Base-by-base conservation (phyloP, 2,888 invertebrate genomes). In the Micoletzkya japonica region DNA sequence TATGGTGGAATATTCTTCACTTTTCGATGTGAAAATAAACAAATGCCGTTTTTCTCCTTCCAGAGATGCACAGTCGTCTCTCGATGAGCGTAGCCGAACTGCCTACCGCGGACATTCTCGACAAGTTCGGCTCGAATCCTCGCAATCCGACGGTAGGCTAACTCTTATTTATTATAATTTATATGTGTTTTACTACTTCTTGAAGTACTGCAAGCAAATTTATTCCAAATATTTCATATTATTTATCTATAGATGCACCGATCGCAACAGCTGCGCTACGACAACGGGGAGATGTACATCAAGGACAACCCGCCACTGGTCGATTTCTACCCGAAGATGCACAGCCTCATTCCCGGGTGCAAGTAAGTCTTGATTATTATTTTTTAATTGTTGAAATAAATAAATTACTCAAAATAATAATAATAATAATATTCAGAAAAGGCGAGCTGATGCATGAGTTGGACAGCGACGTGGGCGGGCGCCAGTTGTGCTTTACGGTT, bases 281-380 rank as follows among this genome's bases (percentile, higher is more conserved):
- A 68, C n/a, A 68, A 68, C 10, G 68, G 68, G 20, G 58, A 57
- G 49, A 68, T 68, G 68, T 30, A 57, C 30, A 58, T 68, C 54
- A 66, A 37, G n/a, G 64, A 66, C 54, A 66, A 66, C 17, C 64
- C 64, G 1, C 64, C 64, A 1, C 52, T 66, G n/a, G 54, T 66
- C 24, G 64, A 66, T 20, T 54, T 54, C 30, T 66, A 54, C n/a
- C 64, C 64, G 17, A 66, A 66, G 54, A 36, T 44, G 37, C 52
- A 66, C 24, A 26, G 54, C 7, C 20, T 66, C 1, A 28, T 37
- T 37, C 28, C 54, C 6, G 64, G 64, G 1, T 66, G 64, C 64
- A 66, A 28, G 64, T 66, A 2, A 26, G 54, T 10, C 14, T 10
- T 34, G 6, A 32, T 14, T 57, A 4, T 14, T 44, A 17, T 28